Evolutionary conservation across 2,888 invertebrate species (phyloP), one percentile per base, ranked within the genome.

Genomic region (Latrodectus hesperus): DNA sequence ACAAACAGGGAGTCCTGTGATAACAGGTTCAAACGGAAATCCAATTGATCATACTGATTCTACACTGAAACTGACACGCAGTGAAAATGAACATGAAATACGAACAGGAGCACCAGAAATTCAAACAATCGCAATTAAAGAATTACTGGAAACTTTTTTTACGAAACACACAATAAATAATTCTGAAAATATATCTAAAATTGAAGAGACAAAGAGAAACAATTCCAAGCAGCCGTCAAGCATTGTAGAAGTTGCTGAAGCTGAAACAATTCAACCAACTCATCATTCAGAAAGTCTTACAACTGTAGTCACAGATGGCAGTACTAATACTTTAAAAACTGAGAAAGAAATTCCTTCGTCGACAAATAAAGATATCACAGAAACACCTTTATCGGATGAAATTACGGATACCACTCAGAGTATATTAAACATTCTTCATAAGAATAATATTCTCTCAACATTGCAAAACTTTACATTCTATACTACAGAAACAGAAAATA

Each of bases 161-260:
- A n/a, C 55, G 52, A 74, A 49, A n/a, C 77, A 81, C 22, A 51
- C 17, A 14, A 51, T 11, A 2, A 76, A 65, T 77, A 22, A 16
- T 49, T 72, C 83, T 26, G 60, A 70, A 17, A 17, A 17, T 3
- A 12, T 60, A 38, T 68, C 74, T 17, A 74, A 68, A 70, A 14
- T 8, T 12, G 22, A 16, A 16, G 65, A 78, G 38, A 22, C 26
- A 9, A 70, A 79, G 74, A 73, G 88, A 60, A 88, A 88, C 38
- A 88, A 88, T 70, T 88, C 88, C 1, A 88, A 88, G 49, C 74
- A 74, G 6, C 78, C 83, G 14, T 70, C 65, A 55, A 83, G 53
- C 51, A 83, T 83, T 9, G 38, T 55, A 38, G 68, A 78, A 11
- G 1, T 17, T 14, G 5, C 8, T 38, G 38, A 38, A 38, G 38